Evolutionary conservation across 2,113 vertebrate genomes (phyloP).

Genomic region (Brienomyrus brachyistius): DNA sequence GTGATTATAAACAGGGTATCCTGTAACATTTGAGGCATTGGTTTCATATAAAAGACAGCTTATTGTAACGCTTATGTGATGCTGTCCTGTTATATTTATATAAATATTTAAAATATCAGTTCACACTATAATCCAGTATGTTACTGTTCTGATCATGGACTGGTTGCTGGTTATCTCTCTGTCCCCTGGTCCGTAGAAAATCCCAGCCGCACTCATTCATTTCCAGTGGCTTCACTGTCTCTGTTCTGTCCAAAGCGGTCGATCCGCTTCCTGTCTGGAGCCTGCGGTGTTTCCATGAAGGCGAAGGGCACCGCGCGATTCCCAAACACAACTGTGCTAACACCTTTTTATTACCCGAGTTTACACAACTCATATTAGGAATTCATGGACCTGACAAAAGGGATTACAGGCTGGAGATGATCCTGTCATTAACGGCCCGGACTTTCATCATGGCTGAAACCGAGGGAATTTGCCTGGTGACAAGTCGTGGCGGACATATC

Average conservation of each 20-base stretch:
- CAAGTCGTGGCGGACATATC: constrained; percentile 96
- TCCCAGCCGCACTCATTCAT: constrained; percentile 58
- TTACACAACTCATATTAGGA: constrained; percentile 99
- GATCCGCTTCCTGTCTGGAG: constrained; percentile 85
- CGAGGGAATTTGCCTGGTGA: constrained; percentile 97
- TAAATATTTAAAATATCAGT: constrained; percentile 37
- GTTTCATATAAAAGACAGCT: not conserved
- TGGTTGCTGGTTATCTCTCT: constrained; percentile 32
- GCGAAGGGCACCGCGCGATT: constrained; percentile 83
- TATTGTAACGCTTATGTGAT: constrained; percentile 5
- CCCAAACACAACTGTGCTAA: constrained; percentile 98
- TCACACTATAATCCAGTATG: constrained; percentile 21
- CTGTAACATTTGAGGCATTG: not conserved
- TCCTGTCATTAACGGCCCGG: constrained; percentile 99
- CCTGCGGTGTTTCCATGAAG: constrained; percentile 88
- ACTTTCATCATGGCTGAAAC: constrained; percentile 99
- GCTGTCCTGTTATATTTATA: constrained; percentile 37
- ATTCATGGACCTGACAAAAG: constrained; percentile 99
- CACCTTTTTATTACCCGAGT: constrained; percentile 98
- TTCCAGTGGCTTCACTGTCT: constrained; percentile 74
- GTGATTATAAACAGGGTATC: not conserved
- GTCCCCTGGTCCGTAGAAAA: constrained; percentile 40
- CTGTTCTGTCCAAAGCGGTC: constrained; percentile 75
- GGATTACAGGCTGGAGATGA: constrained; percentile 99
- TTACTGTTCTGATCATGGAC: constrained; percentile 44